Conservation (phyloP, 2,113 vertebrate genomes). For the Mastomys natalensis region DNA sequence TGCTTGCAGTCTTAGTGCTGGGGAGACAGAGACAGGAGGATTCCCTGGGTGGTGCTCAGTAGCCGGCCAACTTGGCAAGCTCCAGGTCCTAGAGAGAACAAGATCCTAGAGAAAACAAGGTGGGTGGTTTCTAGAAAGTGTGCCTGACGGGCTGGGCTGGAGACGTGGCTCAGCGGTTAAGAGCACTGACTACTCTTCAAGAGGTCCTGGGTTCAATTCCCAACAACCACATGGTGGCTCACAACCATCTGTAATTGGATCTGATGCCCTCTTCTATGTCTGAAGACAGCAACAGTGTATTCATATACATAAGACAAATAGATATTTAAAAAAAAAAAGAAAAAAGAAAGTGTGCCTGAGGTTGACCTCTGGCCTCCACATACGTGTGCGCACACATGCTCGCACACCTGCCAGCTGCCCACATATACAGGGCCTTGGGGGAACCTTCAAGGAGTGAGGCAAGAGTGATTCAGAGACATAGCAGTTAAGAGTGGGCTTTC, state of each 20-base stretch:
- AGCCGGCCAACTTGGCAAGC: neutral
- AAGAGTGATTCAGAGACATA: neutral
- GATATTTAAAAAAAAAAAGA: too few species aligned
- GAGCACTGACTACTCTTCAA: too few species aligned
- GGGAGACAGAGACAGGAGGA: neutral
- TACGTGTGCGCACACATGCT: accelerated
- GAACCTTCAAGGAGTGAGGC: neutral
- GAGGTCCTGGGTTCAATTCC: too few species aligned
- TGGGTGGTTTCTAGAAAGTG: neutral
- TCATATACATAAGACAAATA: too few species aligned
- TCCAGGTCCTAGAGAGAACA: neutral
- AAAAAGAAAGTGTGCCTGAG: neutral
- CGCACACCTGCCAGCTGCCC: neutral
- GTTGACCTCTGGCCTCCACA: neutral
- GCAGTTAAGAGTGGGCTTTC: neutral
- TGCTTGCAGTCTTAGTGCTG: neutral
- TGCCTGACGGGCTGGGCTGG: neutral
- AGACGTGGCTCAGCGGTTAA: too few species aligned
- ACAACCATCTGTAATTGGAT: too few species aligned
- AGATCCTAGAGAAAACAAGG: neutral
- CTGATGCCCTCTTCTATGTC: too few species aligned
- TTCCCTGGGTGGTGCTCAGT: neutral
- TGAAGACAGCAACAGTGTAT: too few species aligned
- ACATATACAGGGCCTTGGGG: too few species aligned
- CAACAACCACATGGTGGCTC: too few species aligned